phyloP scores from a whole-genome alignment of 2,113 vertebrate genomes.

The Pandion haliaetus region DNA sequence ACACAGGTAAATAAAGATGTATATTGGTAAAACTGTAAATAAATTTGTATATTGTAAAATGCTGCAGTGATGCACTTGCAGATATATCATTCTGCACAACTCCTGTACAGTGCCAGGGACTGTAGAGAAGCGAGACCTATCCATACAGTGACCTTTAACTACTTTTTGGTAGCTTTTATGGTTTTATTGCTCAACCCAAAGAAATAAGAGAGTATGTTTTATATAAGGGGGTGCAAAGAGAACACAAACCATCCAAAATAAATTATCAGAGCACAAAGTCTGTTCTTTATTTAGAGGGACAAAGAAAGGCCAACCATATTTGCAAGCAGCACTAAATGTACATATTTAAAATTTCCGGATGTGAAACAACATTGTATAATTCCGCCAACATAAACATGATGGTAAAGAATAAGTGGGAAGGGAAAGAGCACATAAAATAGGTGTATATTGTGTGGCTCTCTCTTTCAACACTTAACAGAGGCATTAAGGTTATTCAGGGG shows the following conservation, averaged over 20 bases:
- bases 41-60: neutral
- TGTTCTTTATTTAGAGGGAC: neutral
- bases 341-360: neutral
- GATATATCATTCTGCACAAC: neutral
- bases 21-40: neutral
- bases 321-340: neutral
- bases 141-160: neutral
- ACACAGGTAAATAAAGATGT: neutral
- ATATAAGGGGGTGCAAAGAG: neutral
- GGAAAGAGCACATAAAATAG: neutral
- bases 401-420: neutral
- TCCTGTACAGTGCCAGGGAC: neutral
- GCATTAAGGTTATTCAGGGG: neutral
- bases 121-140: neutral
- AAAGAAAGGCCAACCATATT: neutral
- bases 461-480: neutral
- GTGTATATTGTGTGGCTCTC: rapidly evolving
- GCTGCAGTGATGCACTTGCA: neutral
- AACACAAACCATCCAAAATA: neutral
- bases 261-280: neutral
- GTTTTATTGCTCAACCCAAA: neutral
- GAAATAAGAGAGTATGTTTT: neutral
- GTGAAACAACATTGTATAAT: neutral
- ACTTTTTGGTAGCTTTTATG: neutral
- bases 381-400: neutral